Conservation (phyloP, 2,113 vertebrate genomes). For the Odontophorus gujanensis region DNA sequence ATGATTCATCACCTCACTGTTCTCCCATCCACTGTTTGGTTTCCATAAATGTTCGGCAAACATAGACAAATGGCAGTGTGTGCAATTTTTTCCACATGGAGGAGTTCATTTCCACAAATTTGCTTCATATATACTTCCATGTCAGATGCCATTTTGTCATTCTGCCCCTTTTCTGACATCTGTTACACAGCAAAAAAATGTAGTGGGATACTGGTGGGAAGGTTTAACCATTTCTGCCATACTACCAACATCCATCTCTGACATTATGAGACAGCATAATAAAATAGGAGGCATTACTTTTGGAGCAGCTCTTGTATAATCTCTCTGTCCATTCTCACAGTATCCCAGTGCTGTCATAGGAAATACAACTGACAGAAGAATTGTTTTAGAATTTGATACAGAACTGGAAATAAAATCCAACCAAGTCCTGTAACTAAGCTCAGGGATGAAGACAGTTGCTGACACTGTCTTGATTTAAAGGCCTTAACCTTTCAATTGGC, state of each 20-base stretch:
- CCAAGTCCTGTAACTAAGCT: not conserved
- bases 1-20: too few relatives aligned
- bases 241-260: not conserved
- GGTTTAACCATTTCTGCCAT: not conserved
- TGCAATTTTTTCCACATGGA: too few relatives aligned
- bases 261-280: not conserved
- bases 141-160: not conserved
- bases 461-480: not conserved
- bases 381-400: not conserved
- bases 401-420: not conserved
- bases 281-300: not conserved
- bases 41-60: too few relatives aligned
- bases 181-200: not conserved
- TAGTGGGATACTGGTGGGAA: not conserved
- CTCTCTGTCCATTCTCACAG: not conserved
- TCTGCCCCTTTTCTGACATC: not conserved
- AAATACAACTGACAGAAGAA: not conserved
- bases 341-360: not conserved
- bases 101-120: too few relatives aligned
- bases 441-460: slow-evolving; percentile 21
- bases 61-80: too few relatives aligned
- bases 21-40: too few relatives aligned
- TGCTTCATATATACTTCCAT: not conserved
- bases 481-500: not conserved
- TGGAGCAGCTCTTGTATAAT: not conserved